These are phyloP conservation scores for Protonibea diacanthus DNA, from an alignment of 2,797 vertebrate species.

Conservation along the genomic window DNA sequence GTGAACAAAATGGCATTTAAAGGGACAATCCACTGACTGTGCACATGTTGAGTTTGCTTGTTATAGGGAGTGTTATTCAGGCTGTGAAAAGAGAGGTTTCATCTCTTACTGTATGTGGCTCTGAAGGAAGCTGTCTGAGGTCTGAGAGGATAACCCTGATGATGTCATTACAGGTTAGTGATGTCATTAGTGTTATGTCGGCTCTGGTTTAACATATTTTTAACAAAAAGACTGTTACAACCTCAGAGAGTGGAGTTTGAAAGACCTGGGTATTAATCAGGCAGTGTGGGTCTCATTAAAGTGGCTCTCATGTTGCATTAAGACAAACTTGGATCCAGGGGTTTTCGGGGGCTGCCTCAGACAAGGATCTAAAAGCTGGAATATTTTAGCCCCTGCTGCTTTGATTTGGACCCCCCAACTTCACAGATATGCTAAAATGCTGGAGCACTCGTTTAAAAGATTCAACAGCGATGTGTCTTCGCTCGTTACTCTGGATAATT, in stretches of 20 bases:
- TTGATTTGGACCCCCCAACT: background rate
- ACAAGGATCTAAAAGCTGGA: no score
- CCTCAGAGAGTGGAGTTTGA: background rate
- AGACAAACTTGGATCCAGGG: background rate
- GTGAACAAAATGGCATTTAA: background rate
- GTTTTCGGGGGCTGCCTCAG: background rate
- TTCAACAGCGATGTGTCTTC: background rate
- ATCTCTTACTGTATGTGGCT: background rate
- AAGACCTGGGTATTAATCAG: background rate
- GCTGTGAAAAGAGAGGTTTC: background rate
- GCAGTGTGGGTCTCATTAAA: background rate
- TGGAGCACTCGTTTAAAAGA: background rate
- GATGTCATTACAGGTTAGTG: background rate
- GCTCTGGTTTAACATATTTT: background rate
- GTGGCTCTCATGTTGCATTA: background rate
- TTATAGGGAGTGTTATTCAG: no score
- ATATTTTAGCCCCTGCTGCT: background rate
- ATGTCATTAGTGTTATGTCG: background rate
- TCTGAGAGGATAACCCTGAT: background rate
- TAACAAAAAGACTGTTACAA: background rate
- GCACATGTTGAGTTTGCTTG: background rate
- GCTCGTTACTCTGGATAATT: background rate
- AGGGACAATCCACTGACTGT: background rate
- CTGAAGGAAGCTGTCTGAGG: background rate
- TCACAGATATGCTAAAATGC: background rate